Evolutionary conservation across 2,797 vertebrate genomes (phyloP), one percentile per base, ranked within the genome.

Genomic region (Sitta carolinensis): DNA sequence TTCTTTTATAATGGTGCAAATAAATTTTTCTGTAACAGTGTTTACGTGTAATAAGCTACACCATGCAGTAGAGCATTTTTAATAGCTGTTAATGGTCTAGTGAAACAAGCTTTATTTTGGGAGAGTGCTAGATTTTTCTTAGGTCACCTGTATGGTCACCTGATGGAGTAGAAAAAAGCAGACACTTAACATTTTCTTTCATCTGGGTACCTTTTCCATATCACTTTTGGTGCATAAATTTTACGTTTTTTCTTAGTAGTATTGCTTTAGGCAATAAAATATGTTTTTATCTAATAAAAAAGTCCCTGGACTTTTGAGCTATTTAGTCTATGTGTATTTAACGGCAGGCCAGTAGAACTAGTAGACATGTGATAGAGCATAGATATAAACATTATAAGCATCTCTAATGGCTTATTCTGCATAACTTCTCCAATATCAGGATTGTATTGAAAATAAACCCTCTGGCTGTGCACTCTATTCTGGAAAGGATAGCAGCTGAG

Each of bases 391-490:
- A 59, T 64, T 74, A 45, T 85, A 34, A 80, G 22, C 36, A 47
- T 89, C 32, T 85, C 88, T 95, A 81, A 95, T 78, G 48, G 11
- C 79, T 93, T 89, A 29, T 92, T 96, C 40, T 85, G 66, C 43
- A 17, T 96, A 58, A 93, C 87, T 93, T 95, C 73, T 95, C 88
- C 89, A 85, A 74, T 59, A 11, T 62, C 94, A 99, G 99, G 96
- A 98, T 99, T 87, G 99, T 99, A 50, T 95, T 99, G 94, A 99
- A 99, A 98, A 98, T 99, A 96, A 99, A 99, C 81, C 99, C 99
- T 63, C 98, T 98, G 79, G 98, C 99, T 23, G 98, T 99, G 84
- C 99, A 98, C 97, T 99, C 99, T 32, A 99, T 99, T 96, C 98
- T 99, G 92, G 99, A 99, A 97, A 98, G 99, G 58, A 98, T 98